Evolutionary conservation across 2,888 invertebrate genomes (phyloP).

Genomic region (Aphodius sticticus): DNA sequence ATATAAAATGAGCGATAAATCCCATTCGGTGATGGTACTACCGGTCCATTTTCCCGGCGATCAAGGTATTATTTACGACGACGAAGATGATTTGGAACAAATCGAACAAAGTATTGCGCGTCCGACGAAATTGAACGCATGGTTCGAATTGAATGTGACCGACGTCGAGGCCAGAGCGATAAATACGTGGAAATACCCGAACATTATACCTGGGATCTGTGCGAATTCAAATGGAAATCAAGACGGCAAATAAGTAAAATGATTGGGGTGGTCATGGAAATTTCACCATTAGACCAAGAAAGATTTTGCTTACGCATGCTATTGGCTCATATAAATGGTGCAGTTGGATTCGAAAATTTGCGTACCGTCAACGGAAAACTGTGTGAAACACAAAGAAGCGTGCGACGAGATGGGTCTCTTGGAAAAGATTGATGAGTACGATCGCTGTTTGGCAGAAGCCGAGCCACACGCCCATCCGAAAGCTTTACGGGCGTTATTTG

Average conservation of each 20-base stretch:
- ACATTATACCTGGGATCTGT: not conserved
- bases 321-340: no score
- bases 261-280: constrained; percentile 4
- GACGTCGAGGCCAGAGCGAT: constrained; percentile 39
- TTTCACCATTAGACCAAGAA: not conserved
- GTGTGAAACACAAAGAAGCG: no score
- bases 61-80: constrained; percentile 29
- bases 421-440: not conserved
- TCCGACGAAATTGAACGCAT: constrained; percentile 39
- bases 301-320: no score
- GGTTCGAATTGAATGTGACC: constrained; percentile 43
- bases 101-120: constrained; percentile 36
- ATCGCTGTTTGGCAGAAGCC: constrained; percentile 12
- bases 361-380: no score
- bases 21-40: constrained; percentile 39
- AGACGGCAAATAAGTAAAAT: constrained; percentile 11
- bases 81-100: constrained; percentile 34
- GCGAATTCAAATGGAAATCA: not conserved
- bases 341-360: no score
- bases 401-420: constrained; percentile 7
- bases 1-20: constrained; percentile 8
- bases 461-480: not conserved
- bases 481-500: not conserved
- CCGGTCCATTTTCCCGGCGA: constrained; percentile 51
- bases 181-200: constrained; percentile 44